These are phyloP conservation scores for Lepeophtheirus nordmannii DNA, from an alignment of 2,888 invertebrate species.

Conservation along the genomic window DNA sequence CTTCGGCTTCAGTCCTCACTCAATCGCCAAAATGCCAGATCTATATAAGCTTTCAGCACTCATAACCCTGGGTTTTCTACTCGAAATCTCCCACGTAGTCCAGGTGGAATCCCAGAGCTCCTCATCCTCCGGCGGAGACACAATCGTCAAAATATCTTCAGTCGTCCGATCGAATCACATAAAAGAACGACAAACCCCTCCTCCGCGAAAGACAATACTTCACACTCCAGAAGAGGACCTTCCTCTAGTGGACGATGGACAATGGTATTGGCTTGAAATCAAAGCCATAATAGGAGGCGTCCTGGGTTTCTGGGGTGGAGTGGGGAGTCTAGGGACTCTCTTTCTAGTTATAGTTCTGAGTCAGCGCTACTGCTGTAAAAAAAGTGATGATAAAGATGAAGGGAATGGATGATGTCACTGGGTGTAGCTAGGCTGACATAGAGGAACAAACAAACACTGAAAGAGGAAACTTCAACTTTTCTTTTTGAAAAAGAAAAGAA, in stretches of 20 bases:
- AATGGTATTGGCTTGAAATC: slow-evolving; percentile 21
- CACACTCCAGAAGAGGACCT: not conserved
- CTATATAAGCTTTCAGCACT: not conserved
- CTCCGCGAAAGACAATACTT: not conserved
- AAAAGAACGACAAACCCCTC: not conserved
- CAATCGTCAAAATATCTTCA: not conserved
- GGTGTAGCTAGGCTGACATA: slow-evolving; percentile 19
- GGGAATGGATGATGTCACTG: slow-evolving; percentile 22
- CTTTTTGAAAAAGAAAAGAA: too few relatives aligned
- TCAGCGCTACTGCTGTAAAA: slow-evolving; percentile 23
- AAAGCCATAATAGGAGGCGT: slow-evolving; percentile 24
- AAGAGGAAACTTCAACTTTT: not conserved
- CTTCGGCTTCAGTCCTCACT: too few relatives aligned
- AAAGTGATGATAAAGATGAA: slow-evolving; percentile 17
- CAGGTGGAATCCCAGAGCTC: not conserved
- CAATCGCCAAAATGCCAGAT: not conserved
- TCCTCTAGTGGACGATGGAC: not conserved
- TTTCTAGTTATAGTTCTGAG: slow-evolving; percentile 21
- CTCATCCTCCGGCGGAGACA: not conserved
- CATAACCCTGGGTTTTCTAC: not conserved
- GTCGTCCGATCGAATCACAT: not conserved
- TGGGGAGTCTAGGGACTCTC: slow-evolving; percentile 23
- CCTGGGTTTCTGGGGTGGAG: slow-evolving; percentile 25
- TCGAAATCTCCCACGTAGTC: not conserved
- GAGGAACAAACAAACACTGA: not conserved